These are phyloP conservation scores for Miichthys miiuy DNA, from an alignment of 2,797 vertebrate species.

Conservation along the genomic window DNA sequence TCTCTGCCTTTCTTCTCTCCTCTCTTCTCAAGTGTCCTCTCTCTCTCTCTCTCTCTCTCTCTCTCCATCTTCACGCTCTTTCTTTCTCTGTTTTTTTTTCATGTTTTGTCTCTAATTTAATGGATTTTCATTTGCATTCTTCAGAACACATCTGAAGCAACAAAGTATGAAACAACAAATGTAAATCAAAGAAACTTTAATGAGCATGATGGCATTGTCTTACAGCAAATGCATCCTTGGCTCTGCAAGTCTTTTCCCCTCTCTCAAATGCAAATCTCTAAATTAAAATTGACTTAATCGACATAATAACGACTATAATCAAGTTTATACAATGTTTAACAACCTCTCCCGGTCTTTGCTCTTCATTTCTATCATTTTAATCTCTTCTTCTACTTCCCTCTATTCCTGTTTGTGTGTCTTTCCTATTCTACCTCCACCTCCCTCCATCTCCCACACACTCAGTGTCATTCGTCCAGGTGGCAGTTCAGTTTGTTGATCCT, in stretches of 20 bases:
- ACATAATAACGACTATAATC: background rate
- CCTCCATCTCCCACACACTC: background rate
- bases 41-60: background rate
- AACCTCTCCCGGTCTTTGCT: slow-evolving; percentile 1
- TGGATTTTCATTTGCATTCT: slow-evolving; percentile 27
- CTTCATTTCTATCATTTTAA: background rate
- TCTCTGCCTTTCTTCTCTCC: no score
- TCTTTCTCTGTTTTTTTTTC: background rate
- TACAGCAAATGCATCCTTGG: background rate
- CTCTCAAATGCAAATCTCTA: slow-evolving; percentile 16
- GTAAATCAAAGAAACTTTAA: slow-evolving; percentile 2
- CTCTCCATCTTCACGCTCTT: background rate
- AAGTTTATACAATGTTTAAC: background rate
- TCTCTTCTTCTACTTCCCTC: background rate
- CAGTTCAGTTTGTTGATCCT: slow-evolving; percentile 28
- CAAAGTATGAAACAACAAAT: slow-evolving; percentile 17
- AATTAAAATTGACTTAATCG: background rate
- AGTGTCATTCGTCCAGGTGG: slow-evolving; percentile 29
- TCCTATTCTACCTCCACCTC: background rate
- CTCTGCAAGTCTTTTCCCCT: background rate
- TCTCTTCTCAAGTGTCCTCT: background rate
- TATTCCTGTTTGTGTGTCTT: background rate
- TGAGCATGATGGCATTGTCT: background rate
- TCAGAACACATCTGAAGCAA: background rate
- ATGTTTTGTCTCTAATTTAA: slow-evolving; percentile 19